phyloP scores from a whole-genome alignment of 2,797 vertebrate species.

The Avahi laniger region DNA sequence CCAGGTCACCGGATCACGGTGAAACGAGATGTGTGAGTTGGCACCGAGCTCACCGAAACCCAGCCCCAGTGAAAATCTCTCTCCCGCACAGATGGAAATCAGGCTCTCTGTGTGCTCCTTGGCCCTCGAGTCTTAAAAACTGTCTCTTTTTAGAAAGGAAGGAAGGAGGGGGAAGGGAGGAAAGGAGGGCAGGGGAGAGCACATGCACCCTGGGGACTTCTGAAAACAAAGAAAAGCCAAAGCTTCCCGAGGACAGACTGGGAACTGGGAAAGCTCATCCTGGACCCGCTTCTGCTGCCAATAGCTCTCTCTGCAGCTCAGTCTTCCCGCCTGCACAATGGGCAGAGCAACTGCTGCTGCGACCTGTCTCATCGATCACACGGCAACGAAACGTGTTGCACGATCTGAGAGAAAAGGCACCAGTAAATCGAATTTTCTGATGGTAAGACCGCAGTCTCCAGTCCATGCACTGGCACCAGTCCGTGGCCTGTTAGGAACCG shows the following conservation, averaged over 20 bases:
- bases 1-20: not conserved
- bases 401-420: accelerated
- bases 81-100: not conserved
- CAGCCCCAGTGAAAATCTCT: not conserved
- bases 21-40: accelerated
- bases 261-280: accelerated
- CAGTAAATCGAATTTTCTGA: not conserved
- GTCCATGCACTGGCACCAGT: too few species aligned
- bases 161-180: not conserved
- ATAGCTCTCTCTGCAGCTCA: not conserved
- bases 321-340: not conserved
- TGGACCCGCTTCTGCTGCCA: accelerated
- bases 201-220: accelerated
- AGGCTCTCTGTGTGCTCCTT: accelerated
- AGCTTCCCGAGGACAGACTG: not conserved
- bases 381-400: accelerated
- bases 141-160: not conserved
- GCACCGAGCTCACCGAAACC: accelerated
- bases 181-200: too few species aligned
- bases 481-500: too few species aligned
- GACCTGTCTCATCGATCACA: too few species aligned
- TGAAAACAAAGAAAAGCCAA: accelerated
- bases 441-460: not conserved
- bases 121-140: not conserved
- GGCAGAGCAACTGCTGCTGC: accelerated